Conservation (phyloP, 1,140 invertebrate genomes). For the Gerris buenoi region DNA sequence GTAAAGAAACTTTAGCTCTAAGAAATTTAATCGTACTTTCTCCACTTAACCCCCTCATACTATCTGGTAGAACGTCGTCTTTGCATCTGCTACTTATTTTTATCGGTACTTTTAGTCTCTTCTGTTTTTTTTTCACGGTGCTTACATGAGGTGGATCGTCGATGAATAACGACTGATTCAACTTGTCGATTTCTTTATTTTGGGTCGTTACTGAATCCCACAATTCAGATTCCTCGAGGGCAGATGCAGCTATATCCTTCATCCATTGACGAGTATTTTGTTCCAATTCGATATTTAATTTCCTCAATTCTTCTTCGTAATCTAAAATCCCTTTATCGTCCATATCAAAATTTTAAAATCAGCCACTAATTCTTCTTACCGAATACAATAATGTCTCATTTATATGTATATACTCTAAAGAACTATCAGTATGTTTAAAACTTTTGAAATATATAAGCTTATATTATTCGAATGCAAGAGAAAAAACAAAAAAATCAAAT, state of each 20-base stretch:
- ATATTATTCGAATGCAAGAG: no score
- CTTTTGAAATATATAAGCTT: no score
- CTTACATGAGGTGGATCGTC: background rate
- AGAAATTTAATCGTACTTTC: background rate
- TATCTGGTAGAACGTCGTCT: background rate
- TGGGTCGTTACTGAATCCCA: background rate
- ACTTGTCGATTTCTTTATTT: background rate
- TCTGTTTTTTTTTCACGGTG: background rate
- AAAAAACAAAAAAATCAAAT: no score
- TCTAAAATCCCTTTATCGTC: background rate
- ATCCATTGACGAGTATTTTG: background rate
- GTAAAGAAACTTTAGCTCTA: background rate
- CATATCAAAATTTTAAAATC: background rate
- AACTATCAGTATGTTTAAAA: no score
- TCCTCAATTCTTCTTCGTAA: background rate
- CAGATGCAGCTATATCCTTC: background rate
- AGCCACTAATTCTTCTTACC: no score
- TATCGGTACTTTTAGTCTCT: background rate
- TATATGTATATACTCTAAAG: no score
- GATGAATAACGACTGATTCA: background rate
- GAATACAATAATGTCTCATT: no score
- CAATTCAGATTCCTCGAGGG: background rate
- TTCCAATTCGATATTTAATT: background rate
- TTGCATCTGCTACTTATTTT: background rate
- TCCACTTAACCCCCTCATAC: background rate